phyloP scores from a whole-genome alignment of 2,888 invertebrate genomes.

The Criorhina ranunculi region DNA sequence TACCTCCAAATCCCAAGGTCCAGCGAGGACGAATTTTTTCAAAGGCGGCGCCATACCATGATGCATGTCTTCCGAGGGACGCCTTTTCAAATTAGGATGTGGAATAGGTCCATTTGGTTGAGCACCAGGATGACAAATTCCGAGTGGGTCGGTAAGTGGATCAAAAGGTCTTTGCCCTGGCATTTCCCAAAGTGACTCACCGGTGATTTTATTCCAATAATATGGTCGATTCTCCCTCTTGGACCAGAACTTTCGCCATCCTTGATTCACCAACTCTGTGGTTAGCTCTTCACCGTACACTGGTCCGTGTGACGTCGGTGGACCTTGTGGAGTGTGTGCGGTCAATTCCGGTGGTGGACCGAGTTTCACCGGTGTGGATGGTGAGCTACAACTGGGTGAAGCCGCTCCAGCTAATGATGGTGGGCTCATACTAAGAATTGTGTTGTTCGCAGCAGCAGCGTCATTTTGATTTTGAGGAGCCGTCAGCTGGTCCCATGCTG shows the following conservation, averaged over 20 bases:
- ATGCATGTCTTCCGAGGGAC: conserved; percentile 84
- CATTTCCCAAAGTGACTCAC: conserved; percentile 99
- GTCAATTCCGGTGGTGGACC: conserved; percentile 81
- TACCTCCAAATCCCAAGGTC: conserved; percentile 98
- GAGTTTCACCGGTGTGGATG: conserved; percentile 83
- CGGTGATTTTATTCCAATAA: conserved; percentile 97
- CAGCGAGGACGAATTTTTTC: conserved; percentile 94
- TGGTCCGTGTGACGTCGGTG: conserved; percentile 80
- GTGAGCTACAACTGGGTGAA: conserved; percentile 81
- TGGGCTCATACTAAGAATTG: conserved; percentile 66
- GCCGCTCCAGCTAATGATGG: conserved; percentile 81
- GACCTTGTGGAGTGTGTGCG: conserved; percentile 83
- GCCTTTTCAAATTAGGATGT: conserved; percentile 82
- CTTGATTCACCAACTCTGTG: conserved; percentile 88
- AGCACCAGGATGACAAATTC: conserved; percentile 88
- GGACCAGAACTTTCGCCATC: conserved; percentile 99
- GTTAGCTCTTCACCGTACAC: conserved; percentile 84
- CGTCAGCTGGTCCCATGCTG: conserved; percentile 85
- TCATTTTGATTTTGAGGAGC: conserved; percentile 80
- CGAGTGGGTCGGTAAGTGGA: conserved; percentile 95
- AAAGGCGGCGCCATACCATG: conserved; percentile 87
- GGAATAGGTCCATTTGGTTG: conserved; percentile 76
- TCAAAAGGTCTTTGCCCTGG: conserved; percentile 94
- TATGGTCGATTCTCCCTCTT: conserved; percentile 97
- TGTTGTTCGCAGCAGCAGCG: conserved; percentile 72